phyloP scores from a whole-genome alignment of 2,888 invertebrate genomes.

The Phengaris alcon region DNA sequence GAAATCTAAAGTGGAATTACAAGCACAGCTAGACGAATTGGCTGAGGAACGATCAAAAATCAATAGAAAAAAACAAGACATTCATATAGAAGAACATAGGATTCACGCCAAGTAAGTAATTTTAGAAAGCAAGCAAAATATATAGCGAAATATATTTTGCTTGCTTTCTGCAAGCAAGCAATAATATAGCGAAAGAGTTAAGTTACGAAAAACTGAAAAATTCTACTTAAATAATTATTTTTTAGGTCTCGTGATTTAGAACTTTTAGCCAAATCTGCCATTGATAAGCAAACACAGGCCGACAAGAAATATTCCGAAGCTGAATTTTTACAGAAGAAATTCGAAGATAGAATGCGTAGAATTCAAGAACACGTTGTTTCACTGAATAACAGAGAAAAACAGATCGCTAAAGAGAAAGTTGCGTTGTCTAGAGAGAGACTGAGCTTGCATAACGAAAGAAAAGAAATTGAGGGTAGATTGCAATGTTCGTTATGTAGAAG shows the following conservation, averaged over 20 bases:
- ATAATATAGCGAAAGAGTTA: background rate
- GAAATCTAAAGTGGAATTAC: constrained; percentile 70
- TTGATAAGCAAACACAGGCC: constrained; percentile 80
- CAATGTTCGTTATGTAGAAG: constrained; percentile 69
- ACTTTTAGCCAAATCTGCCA: constrained; percentile 74
- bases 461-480: constrained; percentile 64
- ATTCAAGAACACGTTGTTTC: constrained; percentile 79
- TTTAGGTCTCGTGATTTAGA: constrained; percentile 72
- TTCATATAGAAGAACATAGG: constrained; percentile 69
- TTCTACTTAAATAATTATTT: constrained; percentile 28
- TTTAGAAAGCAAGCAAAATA: background rate
- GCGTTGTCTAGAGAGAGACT: constrained; percentile 79
- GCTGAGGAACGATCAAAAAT: constrained; percentile 64
- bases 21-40: constrained; percentile 67
- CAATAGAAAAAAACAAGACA: constrained; percentile 63
- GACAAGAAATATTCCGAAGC: constrained; percentile 78
- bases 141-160: no score
- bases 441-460: constrained; percentile 74
- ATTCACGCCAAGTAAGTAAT: constrained; percentile 61
- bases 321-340: constrained; percentile 74
- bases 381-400: constrained; percentile 78
- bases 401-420: constrained; percentile 81
- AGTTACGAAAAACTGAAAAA: background rate
- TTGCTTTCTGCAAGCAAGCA: no score
- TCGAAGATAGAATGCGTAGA: constrained; percentile 77